Percentiles rank a stretch among this genome's conserved stretches.
Evolutionary conservation across 2,888 invertebrate genomes (phyloP).

Genomic region (Acrocera orbiculus): DNA sequence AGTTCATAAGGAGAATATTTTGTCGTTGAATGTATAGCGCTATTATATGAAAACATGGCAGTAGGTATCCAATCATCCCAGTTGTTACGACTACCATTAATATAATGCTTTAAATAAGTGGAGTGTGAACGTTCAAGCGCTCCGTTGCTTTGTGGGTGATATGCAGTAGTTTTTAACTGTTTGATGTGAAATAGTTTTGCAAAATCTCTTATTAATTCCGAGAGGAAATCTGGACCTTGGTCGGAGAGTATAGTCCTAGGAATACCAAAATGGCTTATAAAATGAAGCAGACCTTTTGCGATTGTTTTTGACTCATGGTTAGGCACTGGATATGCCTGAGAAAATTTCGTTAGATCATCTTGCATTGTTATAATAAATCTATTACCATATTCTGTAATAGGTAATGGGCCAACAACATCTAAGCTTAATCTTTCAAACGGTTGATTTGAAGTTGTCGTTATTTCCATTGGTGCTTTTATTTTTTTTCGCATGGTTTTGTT

Average conservation of each 20-base stretch:
- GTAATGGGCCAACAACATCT: slow-evolving; percentile 19
- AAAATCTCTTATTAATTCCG: slow-evolving; percentile 17
- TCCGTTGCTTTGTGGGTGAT: slow-evolving; percentile 13
- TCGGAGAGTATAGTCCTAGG: slow-evolving; percentile 5
- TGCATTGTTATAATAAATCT: slow-evolving; percentile 17
- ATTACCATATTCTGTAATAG: slow-evolving; percentile 11
- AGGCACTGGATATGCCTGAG: slow-evolving; percentile 16
- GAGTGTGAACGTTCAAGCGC: slow-evolving; percentile 19
- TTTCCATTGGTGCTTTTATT: slow-evolving; percentile 18
- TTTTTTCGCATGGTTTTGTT: slow-evolving; percentile 5
- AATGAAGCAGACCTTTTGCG: slow-evolving; percentile 10
- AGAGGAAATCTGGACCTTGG: slow-evolving; percentile 12
- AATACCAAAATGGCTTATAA: slow-evolving; percentile 3
- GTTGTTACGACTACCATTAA: slow-evolving; percentile 4
- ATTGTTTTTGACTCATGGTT: slow-evolving; percentile 20
- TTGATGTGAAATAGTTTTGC: slow-evolving; percentile 18
- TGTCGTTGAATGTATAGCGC: slow-evolving; percentile 4
- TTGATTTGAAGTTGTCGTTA: slow-evolving; percentile 17
- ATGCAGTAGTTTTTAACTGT: slow-evolving; percentile 17
- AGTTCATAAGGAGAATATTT: slow-evolving; percentile 8
- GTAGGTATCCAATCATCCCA: slow-evolving; percentile 1
- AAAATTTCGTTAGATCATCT: slow-evolving; percentile 22
- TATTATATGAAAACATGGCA: too few relatives aligned
- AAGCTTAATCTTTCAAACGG: slow-evolving; percentile 18
- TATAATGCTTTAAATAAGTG: slow-evolving; percentile 19